Base-by-base conservation (phyloP, 2,888 invertebrate genomes). In the Calephelis perditalis region DNA sequence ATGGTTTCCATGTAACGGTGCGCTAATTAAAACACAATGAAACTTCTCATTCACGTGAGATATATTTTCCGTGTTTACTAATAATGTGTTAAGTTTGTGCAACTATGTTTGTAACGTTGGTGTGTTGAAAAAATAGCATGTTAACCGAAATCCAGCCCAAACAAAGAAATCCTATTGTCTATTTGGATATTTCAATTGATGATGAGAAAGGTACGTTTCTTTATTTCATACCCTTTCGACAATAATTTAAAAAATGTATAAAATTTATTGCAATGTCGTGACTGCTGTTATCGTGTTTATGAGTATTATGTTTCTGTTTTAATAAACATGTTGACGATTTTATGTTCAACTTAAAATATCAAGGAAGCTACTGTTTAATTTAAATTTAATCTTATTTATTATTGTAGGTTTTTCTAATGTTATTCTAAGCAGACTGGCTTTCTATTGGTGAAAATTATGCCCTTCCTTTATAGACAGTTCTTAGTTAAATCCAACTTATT, bases 151-250 rank as follows among this genome's bases (percentile, higher is more conserved):
- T 63, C 40, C 65, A 68, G 65, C 67, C 72, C 70, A 79, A 74
- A 73, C 75, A 81, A 82, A 84, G 76, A 70, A 95, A 94, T 86
- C 93, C 94, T 4, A 80, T 94, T 63, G 95, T 96, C 58, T 96
- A 91, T 79, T 82, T 96, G 65, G 96, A 96, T 77, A 91, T 96
- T 65, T 88, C 89, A 69, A 92, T 95, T 70, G 94, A 92, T 65
- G 85, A 92, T 56, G 94, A 94, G 74, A 92, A 91, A 91, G 94
- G 96, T 96, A 82, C 70, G 75, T 72, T 44, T 44, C 36, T 40
- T 40, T 46, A 40, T 40, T 40, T 40, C 40, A 40, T 40, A 40
- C 40, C 8, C 7, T 40, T 40, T 40, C 40, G 40, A 8, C 5
- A 40, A 40, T 40, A 40, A 40, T 40, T 40, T 26, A 8, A 40